A percentile compares a stretch with the other conserved stretches of the same genome.
Evolutionary conservation across 2,888 invertebrate species (phyloP).

Genomic region (Selenia dentaria): DNA sequence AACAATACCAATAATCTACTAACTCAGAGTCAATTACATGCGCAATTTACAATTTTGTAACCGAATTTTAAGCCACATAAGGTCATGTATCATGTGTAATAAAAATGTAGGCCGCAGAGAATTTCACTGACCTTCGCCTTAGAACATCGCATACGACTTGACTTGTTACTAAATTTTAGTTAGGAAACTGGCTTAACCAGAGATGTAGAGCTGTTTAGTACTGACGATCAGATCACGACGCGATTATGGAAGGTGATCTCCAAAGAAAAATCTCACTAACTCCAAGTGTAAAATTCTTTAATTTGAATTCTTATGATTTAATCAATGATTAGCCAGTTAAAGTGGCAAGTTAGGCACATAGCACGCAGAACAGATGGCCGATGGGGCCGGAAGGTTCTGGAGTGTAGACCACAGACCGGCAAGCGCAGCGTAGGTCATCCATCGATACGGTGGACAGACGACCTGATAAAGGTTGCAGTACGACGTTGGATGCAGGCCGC

Average conservation of each 20-base stretch:
- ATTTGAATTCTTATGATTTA: no score
- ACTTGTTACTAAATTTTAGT: constrained; percentile 34
- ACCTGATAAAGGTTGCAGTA: no score
- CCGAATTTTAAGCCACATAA: constrained; percentile 9
- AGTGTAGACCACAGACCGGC: no score
- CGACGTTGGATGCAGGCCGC: no score
- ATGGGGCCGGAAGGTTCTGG: no score
- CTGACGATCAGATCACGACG: constrained; percentile 14
- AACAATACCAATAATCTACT: background rate
- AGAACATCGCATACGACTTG: constrained; percentile 26
- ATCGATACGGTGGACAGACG: no score
- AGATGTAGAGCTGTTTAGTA: constrained; percentile 10
- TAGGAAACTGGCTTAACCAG: constrained; percentile 29
- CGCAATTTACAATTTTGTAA: constrained; percentile 20
- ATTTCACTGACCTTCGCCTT: constrained; percentile 38
- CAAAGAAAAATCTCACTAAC: no score
- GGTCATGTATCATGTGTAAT: constrained; percentile 21
- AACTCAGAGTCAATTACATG: constrained; percentile 5
- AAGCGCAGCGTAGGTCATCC: no score
- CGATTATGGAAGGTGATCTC: background rate
- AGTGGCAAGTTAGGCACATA: no score
- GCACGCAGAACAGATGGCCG: no score
- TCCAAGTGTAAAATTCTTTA: no score
- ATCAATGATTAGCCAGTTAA: no score
- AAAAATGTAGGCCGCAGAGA: constrained; percentile 29